Base-by-base conservation (phyloP, 2,888 invertebrate genomes). In the Protonemura montana region DNA sequence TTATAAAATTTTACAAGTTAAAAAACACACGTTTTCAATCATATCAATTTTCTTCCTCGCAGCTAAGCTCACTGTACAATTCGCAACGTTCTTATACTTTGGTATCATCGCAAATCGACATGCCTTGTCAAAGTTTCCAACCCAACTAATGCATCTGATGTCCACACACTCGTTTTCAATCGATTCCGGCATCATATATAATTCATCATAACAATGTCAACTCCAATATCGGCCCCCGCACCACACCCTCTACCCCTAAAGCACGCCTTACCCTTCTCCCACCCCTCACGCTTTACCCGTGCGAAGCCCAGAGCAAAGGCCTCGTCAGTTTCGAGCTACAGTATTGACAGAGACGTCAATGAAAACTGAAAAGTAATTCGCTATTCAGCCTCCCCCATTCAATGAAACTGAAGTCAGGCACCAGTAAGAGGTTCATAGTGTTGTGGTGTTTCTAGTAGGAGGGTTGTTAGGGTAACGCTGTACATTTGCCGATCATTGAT, bases 161-260 rank as follows among this genome's bases (percentile, higher is more conserved):
- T 59, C 59, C 59, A 59, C 59, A 59, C 59, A 59, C 59, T 59
- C 59, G 16, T 59, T 59, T 59, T 59, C 59, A 59, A 59, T 59
- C 59, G 59, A 59, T 59, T 59, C 59, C 59, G 59, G 16, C 21
- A 59, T 59, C 59, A 59, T 59, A 59, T 59, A 59, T 59, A 7
- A 59, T 59, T 59, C 59, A 59, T 59, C 1, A 59, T 21, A 59
- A 59, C 59, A 59, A 59, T 21, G 59, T 13, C 21, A 59, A 59
- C 59, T 59, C 59, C 59, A 35, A 35, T 35, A 35, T 35, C 35
- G 3, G 35, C 35, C 35, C 35, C 35, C 35, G 10, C 35, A n/a
- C n/a, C n/a, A n/a, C n/a, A n/a, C n/a, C n/a, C n/a, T n/a, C 35
- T 35, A 35, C 35, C 10, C 35, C 35, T n/a, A n/a, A n/a, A 35